Percentiles rank a stretch among this genome's conserved stretches.
Conservation (phyloP, 2,888 invertebrate species). For the Sphecodes monilicornis region DNA sequence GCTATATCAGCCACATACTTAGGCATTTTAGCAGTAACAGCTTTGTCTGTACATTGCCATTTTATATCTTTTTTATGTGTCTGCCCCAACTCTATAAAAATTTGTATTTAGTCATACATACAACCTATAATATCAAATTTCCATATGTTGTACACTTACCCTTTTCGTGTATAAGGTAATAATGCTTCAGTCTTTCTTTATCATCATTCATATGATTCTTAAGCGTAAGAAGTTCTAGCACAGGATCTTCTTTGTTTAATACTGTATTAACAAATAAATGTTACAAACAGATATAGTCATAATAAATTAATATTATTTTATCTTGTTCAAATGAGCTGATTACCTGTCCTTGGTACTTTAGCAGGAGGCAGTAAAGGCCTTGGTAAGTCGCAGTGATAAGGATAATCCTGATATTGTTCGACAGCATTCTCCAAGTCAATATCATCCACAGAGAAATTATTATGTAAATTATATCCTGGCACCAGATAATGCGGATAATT, state of each 20-base stretch:
- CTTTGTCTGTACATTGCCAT: slow-evolving; percentile 57
- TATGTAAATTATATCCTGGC: slow-evolving; percentile 75
- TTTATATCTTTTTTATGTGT: slow-evolving; percentile 67
- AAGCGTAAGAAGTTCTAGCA: slow-evolving; percentile 72
- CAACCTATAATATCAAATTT: background rate
- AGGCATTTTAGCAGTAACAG: slow-evolving; percentile 68
- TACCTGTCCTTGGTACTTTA: slow-evolving; percentile 74
- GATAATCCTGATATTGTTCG: slow-evolving; percentile 75
- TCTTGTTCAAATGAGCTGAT: background rate
- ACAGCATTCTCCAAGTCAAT: slow-evolving; percentile 67
- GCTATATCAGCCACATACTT: slow-evolving; percentile 78
- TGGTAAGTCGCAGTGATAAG: slow-evolving; percentile 79
- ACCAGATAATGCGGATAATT: slow-evolving; percentile 72
- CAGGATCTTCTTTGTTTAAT: slow-evolving; percentile 75
- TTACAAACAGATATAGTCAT: slow-evolving; percentile 1
- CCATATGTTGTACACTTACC: slow-evolving; percentile 55
- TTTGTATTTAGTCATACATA: background rate
- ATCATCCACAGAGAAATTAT: slow-evolving; percentile 61
- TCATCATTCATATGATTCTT: slow-evolving; percentile 76
- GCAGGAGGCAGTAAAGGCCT: slow-evolving; percentile 80
- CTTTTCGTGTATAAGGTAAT: slow-evolving; percentile 71
- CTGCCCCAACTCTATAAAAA: slow-evolving; percentile 64
- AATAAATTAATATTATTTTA: background rate
- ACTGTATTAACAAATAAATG: slow-evolving; percentile 63
- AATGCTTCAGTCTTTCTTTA: slow-evolving; percentile 71